Conservation (phyloP, 2,888 invertebrate species). For the Cremastinae sp. region DNA sequence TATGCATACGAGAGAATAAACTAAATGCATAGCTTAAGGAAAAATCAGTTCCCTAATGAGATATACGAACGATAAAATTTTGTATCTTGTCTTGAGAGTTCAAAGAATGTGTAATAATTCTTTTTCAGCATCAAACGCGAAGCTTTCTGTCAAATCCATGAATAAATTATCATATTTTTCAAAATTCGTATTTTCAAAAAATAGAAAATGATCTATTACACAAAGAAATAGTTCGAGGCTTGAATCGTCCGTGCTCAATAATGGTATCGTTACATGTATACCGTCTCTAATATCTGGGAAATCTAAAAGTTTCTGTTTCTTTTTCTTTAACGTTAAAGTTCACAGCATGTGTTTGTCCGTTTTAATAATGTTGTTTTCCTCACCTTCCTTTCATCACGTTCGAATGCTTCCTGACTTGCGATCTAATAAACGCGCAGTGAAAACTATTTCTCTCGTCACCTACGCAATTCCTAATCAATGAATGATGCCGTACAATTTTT, state of each 20-base stretch:
- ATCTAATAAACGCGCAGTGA: conserved; percentile 46
- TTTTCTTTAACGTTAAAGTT: conserved; percentile 62
- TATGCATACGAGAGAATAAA: neutral
- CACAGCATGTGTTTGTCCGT: conserved; percentile 70
- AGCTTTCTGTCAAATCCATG: no score
- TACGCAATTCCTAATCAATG: conserved; percentile 32
- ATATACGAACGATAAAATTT: no score
- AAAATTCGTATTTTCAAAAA: conserved; percentile 60
- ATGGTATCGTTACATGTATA: conserved; percentile 59
- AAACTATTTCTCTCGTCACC: conserved; percentile 14
- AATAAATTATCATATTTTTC: no score
- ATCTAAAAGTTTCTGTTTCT: conserved; percentile 62
- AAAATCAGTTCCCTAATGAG: no score
- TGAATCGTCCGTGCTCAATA: conserved; percentile 65
- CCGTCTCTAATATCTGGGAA: conserved; percentile 67
- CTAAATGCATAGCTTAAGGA: no score
- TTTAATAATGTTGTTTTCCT: conserved; percentile 55
- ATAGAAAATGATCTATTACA: conserved; percentile 54
- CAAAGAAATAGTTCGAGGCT: conserved; percentile 69
- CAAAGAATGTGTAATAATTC: no score
- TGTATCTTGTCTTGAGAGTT: no score
- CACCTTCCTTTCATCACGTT: conserved; percentile 22
- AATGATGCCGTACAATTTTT: conserved; percentile 33
- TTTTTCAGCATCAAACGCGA: no score
- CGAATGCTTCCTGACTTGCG: conserved; percentile 10